Evolutionary conservation across 2,888 invertebrate species (phyloP), one percentile per base, ranked within the genome.

Genomic region (Kuschelorhynchus macadamiae): DNA sequence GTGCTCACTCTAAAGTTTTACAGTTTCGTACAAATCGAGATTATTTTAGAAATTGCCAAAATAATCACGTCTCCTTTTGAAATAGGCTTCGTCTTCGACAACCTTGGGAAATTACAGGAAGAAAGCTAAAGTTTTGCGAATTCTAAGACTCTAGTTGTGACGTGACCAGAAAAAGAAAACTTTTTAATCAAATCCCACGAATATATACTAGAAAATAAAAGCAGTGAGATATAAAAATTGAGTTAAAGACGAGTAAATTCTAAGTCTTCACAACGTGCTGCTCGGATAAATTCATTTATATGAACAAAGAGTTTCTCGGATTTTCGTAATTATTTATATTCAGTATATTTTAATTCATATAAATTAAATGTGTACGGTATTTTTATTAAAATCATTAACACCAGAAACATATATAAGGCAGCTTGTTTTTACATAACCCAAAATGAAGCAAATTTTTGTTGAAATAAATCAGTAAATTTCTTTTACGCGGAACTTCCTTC

Each of bases 141-240:
- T 46, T 53, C 57, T 57, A 50, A 25, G 47, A 47, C 56, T 46
- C 56, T 56, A 55, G 36, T 55, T 46, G 18, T 30, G 21, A 65
- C 65, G 65, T 65, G 65, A 65, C 57, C 44, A 52, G 65, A 52
- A 65, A 64, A 41, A 56, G 42, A 36, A 65, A 65, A 65, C 56
- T 55, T 64, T 64, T 64, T 64, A 64, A 64, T 64, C 64, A 56
- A 56, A 64, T 56, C 56, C 32, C 18, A 44, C 44, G 42, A 44
- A 44, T 39, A 52, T 52, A 39, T 46, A 44, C 33, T 36, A 33
- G 46, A 32, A 53, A 62, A 62, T 62, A 53, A 62, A 62, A 62
- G 32, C 30, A 30, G 36, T 25, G 16, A 17, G 33, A 33, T 17
- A 52, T 52, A 33, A 36, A 52, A 52, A 52, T 36, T 12, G 16